Conservation (phyloP, 2,888 invertebrate species). For the Elysia crispata region DNA sequence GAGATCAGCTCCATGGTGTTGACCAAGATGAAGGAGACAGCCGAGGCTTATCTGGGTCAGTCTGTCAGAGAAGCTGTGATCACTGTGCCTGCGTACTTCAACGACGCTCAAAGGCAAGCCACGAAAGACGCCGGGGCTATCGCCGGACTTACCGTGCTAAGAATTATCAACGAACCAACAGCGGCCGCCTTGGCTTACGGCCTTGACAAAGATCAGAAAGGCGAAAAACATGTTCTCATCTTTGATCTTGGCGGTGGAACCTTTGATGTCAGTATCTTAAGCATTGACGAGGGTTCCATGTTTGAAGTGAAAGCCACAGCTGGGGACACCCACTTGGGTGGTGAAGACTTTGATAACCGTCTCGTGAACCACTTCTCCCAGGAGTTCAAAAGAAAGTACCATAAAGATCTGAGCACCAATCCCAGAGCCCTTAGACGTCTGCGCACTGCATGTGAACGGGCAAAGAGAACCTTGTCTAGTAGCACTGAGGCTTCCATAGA, state of each 20-base stretch:
- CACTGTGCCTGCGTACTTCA: conserved; percentile 76
- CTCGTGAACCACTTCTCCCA: conserved; percentile 89
- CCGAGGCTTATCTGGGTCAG: conserved; percentile 82
- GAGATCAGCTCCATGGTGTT: conserved; percentile 94
- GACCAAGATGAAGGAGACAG: conserved; percentile 87
- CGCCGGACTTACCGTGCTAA: conserved; percentile 77
- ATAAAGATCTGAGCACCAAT: conserved; percentile 81
- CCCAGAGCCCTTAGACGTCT: conserved; percentile 91
- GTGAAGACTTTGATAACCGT: conserved; percentile 85
- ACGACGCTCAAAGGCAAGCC: conserved; percentile 82
- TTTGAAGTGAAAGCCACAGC: conserved; percentile 89
- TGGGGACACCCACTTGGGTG: conserved; percentile 89
- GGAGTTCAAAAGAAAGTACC: conserved; percentile 86
- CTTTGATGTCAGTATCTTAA: conserved; percentile 78
- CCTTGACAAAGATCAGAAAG: conserved; percentile 77
- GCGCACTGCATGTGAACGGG: conserved; percentile 88
- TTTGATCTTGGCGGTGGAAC: conserved; percentile 86
- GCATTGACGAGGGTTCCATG: conserved; percentile 81
- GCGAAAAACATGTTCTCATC: conserved; percentile 79
- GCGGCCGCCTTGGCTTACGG: conserved; percentile 78
- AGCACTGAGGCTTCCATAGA: conserved; percentile 83
- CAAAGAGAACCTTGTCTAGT: conserved; percentile 81
- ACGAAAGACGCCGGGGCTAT: conserved; percentile 78
- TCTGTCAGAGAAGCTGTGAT: conserved; percentile 71
- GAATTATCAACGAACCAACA: conserved; percentile 82